Conservation (phyloP, 2,113 vertebrate genomes). For the Pelmatolapia mariae region DNA sequence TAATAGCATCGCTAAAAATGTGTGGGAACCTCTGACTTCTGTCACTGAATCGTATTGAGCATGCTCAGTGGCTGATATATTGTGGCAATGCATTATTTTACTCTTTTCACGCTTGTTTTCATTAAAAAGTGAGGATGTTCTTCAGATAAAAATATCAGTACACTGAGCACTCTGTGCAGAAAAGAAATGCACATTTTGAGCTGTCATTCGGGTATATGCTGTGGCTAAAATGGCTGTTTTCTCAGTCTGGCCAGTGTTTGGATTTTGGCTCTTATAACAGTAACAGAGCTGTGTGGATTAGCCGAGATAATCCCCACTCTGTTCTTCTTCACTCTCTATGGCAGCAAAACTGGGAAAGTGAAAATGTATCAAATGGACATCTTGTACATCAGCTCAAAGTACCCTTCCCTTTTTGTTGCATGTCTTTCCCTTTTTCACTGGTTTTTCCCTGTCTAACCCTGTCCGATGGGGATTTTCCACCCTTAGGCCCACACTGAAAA, state of each 20-base stretch:
- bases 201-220: not conserved
- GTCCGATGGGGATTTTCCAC: slow-evolving; percentile 40
- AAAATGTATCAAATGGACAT: not conserved
- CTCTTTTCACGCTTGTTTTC: not conserved
- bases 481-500: not conserved
- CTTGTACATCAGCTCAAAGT: not conserved
- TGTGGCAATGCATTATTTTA: not conserved
- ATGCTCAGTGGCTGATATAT: not conserved
- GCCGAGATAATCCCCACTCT: not conserved
- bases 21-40: slow-evolving; percentile 17
- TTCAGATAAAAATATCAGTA: not conserved
- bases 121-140: not conserved
- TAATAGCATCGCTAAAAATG: not conserved
- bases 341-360: not conserved
- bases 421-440: not conserved
- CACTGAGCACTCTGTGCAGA: not conserved
- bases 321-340: not conserved
- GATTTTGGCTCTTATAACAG: slow-evolving; percentile 1
- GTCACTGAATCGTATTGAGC: not conserved
- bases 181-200: not conserved
- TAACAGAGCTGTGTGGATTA: not conserved
- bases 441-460: not conserved
- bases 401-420: not conserved
- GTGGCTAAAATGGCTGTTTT: not conserved
- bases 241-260: not conserved